A percentile compares a stretch with the other conserved stretches of the same genome.
Conservation (phyloP, 2,113 vertebrate species). For the Dromaius novaehollandiae region DNA sequence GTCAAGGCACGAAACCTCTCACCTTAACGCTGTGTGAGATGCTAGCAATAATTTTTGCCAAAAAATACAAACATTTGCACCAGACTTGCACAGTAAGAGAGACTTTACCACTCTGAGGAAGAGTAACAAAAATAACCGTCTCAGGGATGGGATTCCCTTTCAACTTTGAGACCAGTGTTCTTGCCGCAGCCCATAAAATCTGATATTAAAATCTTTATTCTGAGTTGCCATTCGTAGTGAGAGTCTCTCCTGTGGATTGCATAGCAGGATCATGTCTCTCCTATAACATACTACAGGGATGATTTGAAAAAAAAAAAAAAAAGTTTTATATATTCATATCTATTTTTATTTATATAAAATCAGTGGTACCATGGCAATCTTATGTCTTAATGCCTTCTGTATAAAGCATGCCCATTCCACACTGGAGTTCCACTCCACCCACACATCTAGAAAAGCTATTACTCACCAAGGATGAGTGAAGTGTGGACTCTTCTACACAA, state of each 20-base stretch:
- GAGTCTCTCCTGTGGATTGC: not conserved
- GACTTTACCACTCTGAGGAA: not conserved
- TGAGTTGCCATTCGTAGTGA: not conserved
- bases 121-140: not conserved
- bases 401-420: not conserved
- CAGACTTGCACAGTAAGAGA: not conserved
- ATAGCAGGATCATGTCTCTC: not conserved
- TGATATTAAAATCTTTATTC: not conserved
- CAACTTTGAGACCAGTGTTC: not conserved
- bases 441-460: not conserved
- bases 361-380: not conserved
- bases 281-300: not conserved
- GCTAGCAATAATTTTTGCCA: not conserved
- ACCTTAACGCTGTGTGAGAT: not conserved
- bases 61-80: not conserved
- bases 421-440: not conserved
- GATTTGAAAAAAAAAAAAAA: not conserved
- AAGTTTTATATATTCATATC: not conserved
- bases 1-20: not conserved
- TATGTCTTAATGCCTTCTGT: not conserved
- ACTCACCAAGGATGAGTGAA: not conserved
- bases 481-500: not conserved
- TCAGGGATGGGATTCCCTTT: not conserved
- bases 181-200: not conserved
- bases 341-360: not conserved